Evolutionary conservation across 2,797 vertebrate species (phyloP), one percentile per base, ranked within the genome.

Genomic region (Anniella stebbinsi): DNA sequence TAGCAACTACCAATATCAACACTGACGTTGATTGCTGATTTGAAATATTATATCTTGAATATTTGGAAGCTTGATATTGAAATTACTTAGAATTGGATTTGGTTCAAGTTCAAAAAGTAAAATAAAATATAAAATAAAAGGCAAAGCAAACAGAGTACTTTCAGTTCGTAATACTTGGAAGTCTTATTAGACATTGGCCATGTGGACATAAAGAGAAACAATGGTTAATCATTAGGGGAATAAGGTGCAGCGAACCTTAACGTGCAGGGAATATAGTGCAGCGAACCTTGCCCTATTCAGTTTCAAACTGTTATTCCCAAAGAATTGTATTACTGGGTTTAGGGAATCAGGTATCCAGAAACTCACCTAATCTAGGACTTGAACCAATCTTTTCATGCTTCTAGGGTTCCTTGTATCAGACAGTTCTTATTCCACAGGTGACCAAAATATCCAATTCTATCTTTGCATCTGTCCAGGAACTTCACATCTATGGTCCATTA

Each of bases 41-140:
- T 45, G 45, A 45, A 45, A 45, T 45, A 45, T 45, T 45, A 45
- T 6, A 45, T 45, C 45, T 45, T 45, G 45, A 45, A 45, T 45
- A 45, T 45, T 45, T 45, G 45, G 45, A 45, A 45, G 45, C 45
- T 23, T 80, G 38, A 18, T 41, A 17, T 17, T 86, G 72, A 28
- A 75, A 73, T 72, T 57, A 33, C 48, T 85, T 86, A 38, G n/a
- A 25, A 86, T 1, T 86, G n/a, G 28, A 95, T 95, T 94, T 80
- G 77, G 28, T 95, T 54, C 91, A 94, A 90, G 92, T 87, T 91
- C 0, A 28, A 93, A 96, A 92, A 89, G 91, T 94, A 91, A 93
- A 93, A 41, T 18, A 36, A 93, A 70, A 80, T 48, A 95, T 93
- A 93, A 69, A 67, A 51, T 15, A 95, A 92, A 83, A 90, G 91